Evolutionary conservation across 2,888 invertebrate genomes (phyloP), one percentile per base, ranked within the genome.

Genomic region (Monochamus alternatus): DNA sequence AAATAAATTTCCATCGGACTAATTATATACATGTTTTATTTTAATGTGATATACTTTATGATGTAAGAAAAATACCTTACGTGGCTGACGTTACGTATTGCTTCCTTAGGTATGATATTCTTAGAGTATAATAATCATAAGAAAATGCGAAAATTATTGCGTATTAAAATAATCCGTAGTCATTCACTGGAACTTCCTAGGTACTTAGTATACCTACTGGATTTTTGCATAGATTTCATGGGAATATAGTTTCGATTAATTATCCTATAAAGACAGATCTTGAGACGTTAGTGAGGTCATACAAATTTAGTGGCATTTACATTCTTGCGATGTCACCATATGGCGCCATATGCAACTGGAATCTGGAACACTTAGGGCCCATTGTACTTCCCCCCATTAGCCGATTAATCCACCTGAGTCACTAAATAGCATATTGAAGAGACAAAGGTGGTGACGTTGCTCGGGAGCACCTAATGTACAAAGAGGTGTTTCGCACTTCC

Each of bases 181-280:
- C 44, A 44, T 43, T 60, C 69, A 69, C 44, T 30, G 69, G 69
- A 69, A 69, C 69, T 69, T 69, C 44, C 60, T 69, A 22, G 59
- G 59, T 68, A 38, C 58, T 68, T 22, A 22, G 22, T 22, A 22
- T 22, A 22, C 52, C 30, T 67, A 58, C 38, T 60, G 12, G 59
- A 69, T 69, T 69, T 68, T 69, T 69, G 59, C 43, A 69, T 69
- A 44, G 59, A 69, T 69, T 69, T 69, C 58, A 69, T 69, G 69
- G 69, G 69, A 69, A 69, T 59, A 47, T 58, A 60, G 22, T 69
- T 69, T 60, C 60, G 10, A 3, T 9, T 55, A 44, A 43, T 69
- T 59, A 59, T 30, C 5, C 55, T 47, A 44, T 9, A n/a, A 44
- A n/a, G 47, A 69, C 22, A 38, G 31, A 44, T 60, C 31, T 22